phyloP scores from a whole-genome alignment of 2,888 invertebrate species.

The Eilema depressum region DNA sequence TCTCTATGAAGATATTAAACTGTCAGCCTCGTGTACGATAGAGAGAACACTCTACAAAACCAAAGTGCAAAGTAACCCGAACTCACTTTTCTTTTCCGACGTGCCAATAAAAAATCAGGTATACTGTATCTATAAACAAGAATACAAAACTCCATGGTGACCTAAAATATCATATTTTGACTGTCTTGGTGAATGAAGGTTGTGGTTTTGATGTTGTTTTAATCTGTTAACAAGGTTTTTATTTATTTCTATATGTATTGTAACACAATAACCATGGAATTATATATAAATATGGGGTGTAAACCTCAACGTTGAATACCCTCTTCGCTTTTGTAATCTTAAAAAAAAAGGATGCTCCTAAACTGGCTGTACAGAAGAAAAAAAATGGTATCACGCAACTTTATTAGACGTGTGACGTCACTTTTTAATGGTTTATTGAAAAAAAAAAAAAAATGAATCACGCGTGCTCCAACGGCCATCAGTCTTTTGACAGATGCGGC shows the following conservation, averaged over 20 bases:
- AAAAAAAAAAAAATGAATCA: too few relatives aligned
- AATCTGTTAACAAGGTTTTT: constrained; percentile 35
- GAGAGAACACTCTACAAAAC: not conserved
- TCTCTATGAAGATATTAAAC: not conserved
- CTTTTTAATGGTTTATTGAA: too few relatives aligned
- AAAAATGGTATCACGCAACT: too few relatives aligned
- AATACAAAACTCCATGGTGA: not conserved
- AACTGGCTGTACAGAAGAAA: not conserved
- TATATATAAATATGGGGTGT: not conserved
- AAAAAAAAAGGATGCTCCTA: not conserved
- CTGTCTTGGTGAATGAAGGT: constrained; percentile 46
- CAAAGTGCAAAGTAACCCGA: too few relatives aligned
- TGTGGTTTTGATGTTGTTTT: constrained; percentile 44
- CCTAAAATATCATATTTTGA: constrained; percentile 15
- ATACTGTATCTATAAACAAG: not conserved
- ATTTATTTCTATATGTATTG: constrained; percentile 14
- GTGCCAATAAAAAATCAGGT: not conserved
- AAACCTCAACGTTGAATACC: not conserved
- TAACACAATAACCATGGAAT: constrained; percentile 6
- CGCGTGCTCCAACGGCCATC: too few relatives aligned
- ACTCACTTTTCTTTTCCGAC: too few relatives aligned
- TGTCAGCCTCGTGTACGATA: not conserved
- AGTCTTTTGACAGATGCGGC: too few relatives aligned
- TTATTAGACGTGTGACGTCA: too few relatives aligned
- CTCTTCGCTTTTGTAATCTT: not conserved